These are phyloP conservation scores for Scomber scombrus DNA, from an alignment of 2,113 vertebrate species.

Conservation along the genomic window DNA sequence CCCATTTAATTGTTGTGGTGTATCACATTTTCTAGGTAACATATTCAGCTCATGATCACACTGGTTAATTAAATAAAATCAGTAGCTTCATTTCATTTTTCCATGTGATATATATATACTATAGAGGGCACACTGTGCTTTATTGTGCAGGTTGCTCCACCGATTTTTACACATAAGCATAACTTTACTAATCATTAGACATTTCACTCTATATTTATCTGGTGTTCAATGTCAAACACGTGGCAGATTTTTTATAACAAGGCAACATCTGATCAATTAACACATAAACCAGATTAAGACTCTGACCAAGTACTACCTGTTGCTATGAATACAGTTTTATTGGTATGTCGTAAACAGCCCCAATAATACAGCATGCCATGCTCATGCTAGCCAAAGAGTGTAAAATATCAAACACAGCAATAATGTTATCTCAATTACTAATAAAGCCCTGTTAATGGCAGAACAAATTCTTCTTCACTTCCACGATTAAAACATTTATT, in stretches of 20 bases:
- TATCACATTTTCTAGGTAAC: neutral
- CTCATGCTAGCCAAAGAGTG: neutral
- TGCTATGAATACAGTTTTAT: too few species aligned
- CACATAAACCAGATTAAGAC: neutral
- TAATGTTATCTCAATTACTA: too few species aligned
- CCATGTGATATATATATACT: too few species aligned
- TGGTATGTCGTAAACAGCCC: too few species aligned
- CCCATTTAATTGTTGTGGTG: neutral
- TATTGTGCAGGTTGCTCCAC: too few species aligned
- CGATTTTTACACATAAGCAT: too few species aligned
- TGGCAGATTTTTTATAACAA: too few species aligned
- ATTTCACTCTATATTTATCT: neutral
- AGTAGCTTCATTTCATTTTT: neutral
- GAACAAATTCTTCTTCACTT: neutral
- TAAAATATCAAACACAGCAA: neutral
- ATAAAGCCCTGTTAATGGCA: neutral
- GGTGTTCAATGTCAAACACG: too few species aligned
- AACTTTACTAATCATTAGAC: too few species aligned
- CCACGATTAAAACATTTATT: too few species aligned
- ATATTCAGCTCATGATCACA: neutral
- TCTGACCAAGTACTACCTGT: neutral
- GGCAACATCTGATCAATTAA: neutral
- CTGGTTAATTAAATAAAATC: neutral
- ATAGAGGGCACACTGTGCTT: too few species aligned
- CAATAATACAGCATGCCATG: too few species aligned